A percentile compares a stretch with the other conserved stretches of the same genome.
Evolutionary conservation across 2,888 invertebrate species (phyloP).

Genomic region (Flexamia atlantica): DNA sequence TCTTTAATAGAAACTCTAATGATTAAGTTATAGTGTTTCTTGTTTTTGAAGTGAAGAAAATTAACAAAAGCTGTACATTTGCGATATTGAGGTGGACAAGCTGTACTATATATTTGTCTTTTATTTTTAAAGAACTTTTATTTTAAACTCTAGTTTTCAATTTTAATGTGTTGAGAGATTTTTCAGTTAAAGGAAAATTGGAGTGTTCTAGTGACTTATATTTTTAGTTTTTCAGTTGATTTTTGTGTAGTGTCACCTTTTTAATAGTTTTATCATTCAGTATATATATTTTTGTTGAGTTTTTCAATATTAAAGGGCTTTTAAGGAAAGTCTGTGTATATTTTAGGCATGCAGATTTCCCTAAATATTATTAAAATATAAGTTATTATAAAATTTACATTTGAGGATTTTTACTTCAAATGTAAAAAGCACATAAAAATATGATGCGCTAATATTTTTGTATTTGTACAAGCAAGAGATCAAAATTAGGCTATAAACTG

Average conservation of each 20-base stretch:
- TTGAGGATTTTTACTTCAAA: too few relatives aligned
- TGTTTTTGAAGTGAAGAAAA: conserved; percentile 49
- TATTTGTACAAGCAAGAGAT: too few relatives aligned
- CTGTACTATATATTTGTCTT: conserved; percentile 35
- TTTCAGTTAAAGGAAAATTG: conserved; percentile 7
- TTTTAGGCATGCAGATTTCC: conserved; percentile 41
- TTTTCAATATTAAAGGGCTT: conserved; percentile 62
- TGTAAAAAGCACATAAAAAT: too few relatives aligned
- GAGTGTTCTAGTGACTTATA: conserved; percentile 72
- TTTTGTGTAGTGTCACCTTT: conserved; percentile 57
- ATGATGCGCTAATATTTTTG: too few relatives aligned
- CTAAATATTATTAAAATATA: not conserved
- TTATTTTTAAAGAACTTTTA: conserved; percentile 21
- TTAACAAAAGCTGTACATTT: conserved; percentile 56
- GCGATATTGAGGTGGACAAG: conserved; percentile 49
- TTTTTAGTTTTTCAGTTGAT: conserved; percentile 50
- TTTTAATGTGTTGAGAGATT: conserved; percentile 1
- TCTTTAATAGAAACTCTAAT: conserved; percentile 7
- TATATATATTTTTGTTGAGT: conserved; percentile 57
- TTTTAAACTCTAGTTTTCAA: conserved; percentile 8
- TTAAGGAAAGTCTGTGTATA: conserved; percentile 55
- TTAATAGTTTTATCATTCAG: conserved; percentile 51
- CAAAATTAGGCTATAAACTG: too few relatives aligned
- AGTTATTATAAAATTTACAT: not conserved
- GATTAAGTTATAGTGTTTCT: conserved; percentile 33